Evolutionary conservation across 1,140 invertebrate species (phyloP).

Genomic region (Hyles vespertilio): DNA sequence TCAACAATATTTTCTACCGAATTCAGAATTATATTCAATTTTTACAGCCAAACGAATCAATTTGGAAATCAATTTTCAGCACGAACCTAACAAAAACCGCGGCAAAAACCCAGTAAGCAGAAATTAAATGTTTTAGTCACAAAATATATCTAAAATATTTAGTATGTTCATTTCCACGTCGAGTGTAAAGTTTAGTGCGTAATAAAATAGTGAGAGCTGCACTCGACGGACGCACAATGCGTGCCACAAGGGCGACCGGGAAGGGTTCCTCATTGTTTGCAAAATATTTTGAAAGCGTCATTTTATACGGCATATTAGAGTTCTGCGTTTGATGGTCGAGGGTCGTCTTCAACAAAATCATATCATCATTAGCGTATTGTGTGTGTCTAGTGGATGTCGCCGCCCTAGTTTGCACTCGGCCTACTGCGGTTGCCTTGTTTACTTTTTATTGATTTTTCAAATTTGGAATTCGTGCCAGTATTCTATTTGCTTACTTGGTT

Average conservation of each 20-base stretch:
- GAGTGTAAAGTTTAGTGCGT: constrained; percentile 4
- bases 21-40: too few species aligned
- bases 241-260: constrained; percentile 43
- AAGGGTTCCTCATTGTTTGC: constrained; percentile 69
- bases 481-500: too few species aligned
- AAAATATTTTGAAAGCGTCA: constrained; percentile 73
- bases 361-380: constrained; percentile 64
- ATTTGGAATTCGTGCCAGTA: too few species aligned
- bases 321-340: constrained; percentile 63
- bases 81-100: neutral
- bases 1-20: too few species aligned
- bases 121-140: neutral
- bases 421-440: too few species aligned
- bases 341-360: constrained; percentile 43
- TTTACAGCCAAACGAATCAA: too few species aligned
- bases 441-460: too few species aligned
- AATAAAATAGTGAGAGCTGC: constrained; percentile 48
- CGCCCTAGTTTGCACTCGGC: too few species aligned
- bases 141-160: constrained; percentile 2
- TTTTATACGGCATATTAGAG: constrained; percentile 71
- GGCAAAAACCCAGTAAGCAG: neutral
- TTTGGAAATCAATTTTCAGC: too few species aligned
- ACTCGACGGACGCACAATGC: constrained; percentile 52
- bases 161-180: neutral
- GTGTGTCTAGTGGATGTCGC: neutral